These are phyloP conservation scores for Pinna nobilis DNA, from an alignment of 1,140 invertebrate species.

Conservation along the genomic window DNA sequence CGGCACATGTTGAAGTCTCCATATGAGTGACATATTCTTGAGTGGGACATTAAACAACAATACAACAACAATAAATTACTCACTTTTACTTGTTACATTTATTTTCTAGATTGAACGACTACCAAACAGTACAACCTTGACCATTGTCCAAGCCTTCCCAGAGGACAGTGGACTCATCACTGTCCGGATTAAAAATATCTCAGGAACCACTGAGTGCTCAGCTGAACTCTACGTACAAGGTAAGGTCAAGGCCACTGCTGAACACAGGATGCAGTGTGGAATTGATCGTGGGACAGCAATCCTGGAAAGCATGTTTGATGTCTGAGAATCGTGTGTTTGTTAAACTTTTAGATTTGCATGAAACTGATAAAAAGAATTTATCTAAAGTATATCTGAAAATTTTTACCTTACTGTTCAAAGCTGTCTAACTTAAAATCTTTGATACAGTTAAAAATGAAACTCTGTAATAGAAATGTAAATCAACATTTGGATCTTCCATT, in stretches of 20 bases:
- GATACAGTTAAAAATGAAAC: too few relatives aligned
- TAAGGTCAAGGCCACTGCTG: slow-evolving; percentile 40
- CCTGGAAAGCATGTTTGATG: neutral
- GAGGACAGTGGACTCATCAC: slow-evolving; percentile 97
- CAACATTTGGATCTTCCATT: too few relatives aligned
- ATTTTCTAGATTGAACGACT: slow-evolving; percentile 66
- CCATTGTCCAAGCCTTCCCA: slow-evolving; percentile 80
- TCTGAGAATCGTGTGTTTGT: neutral
- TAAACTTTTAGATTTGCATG: neutral
- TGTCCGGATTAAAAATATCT: slow-evolving; percentile 90
- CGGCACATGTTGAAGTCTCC: too few relatives aligned
- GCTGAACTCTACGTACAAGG: slow-evolving; percentile 78
- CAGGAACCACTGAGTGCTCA: slow-evolving; percentile 85
- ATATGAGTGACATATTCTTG: too few relatives aligned
- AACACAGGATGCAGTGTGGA: neutral
- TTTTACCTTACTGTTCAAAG: too few relatives aligned
- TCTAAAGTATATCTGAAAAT: too few relatives aligned
- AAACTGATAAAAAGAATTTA: neutral
- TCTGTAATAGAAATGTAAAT: too few relatives aligned
- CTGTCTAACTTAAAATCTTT: too few relatives aligned
- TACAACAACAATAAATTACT: too few relatives aligned
- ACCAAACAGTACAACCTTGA: slow-evolving; percentile 74
- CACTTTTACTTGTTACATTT: neutral
- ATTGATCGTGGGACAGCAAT: neutral
- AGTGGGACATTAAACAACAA: too few relatives aligned